These are phyloP conservation scores for Drosophila anomalata DNA, from an alignment of 2,888 invertebrate species.

Conservation along the genomic window DNA sequence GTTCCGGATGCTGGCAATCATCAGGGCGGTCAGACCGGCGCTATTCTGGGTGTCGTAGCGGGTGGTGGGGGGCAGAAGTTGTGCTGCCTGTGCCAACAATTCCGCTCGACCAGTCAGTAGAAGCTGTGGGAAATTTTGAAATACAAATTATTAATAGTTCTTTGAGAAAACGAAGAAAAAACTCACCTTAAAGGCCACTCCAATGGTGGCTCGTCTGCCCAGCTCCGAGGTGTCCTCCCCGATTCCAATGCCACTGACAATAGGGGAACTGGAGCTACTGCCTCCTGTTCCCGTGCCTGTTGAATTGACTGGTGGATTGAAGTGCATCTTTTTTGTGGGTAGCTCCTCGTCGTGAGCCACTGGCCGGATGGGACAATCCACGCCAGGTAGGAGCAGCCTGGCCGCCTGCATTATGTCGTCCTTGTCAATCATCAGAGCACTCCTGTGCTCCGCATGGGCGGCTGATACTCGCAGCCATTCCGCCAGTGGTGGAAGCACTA, in stretches of 20 bases:
- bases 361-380: conserved; percentile 93
- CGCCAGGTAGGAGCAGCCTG: conserved; percentile 92
- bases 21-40: conserved; percentile 91
- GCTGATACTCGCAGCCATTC: conserved; percentile 94
- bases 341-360: conserved; percentile 86
- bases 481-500: conserved; percentile 94
- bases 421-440: conserved; percentile 90
- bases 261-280: conserved; percentile 60
- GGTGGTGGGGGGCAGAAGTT: conserved; percentile 89
- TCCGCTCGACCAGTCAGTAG: conserved; percentile 92
- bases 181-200: conserved; percentile 90
- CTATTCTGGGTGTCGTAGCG: conserved; percentile 91
- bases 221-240: conserved; percentile 85
- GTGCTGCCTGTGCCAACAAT: conserved; percentile 90
- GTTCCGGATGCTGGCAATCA: conserved; percentile 92
- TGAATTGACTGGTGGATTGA: conserved; percentile 49
- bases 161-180: not conserved
- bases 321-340: conserved; percentile 82
- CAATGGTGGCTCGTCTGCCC: conserved; percentile 87
- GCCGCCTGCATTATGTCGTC: conserved; percentile 96
- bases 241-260: conserved; percentile 51
- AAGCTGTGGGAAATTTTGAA: conserved; percentile 13
- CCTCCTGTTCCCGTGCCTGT: conserved; percentile 61
- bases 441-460: conserved; percentile 92
- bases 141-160: not conserved